phyloP scores from a whole-genome alignment of 2,113 vertebrate genomes.

The Oncorhynchus masou region DNA sequence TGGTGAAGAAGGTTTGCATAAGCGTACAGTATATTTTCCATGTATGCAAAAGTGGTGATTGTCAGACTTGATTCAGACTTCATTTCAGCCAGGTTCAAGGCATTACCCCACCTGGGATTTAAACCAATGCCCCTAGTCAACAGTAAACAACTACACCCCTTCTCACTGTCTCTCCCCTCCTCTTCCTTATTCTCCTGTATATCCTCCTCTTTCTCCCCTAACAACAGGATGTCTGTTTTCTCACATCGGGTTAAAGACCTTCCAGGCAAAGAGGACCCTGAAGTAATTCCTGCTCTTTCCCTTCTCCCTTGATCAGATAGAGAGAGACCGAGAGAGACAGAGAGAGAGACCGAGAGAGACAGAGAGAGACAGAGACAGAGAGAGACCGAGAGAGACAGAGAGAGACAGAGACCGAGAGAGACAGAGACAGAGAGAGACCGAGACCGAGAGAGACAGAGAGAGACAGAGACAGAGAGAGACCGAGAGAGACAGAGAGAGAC shows the following conservation, averaged over 20 bases:
- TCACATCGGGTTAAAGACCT: conserved; percentile 44
- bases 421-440: too few species aligned
- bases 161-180: neutral
- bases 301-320: conserved; percentile 33
- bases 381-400: neutral
- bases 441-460: too few species aligned
- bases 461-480: neutral
- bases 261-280: conserved; percentile 33
- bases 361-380: neutral
- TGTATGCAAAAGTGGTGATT: neutral
- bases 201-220: conserved; percentile 25
- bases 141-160: conserved; percentile 30
- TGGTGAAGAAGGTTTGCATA: conserved; percentile 34
- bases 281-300: conserved; percentile 37
- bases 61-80: neutral
- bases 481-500: neutral
- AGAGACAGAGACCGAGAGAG: too few species aligned
- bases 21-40: too few species aligned
- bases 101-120: neutral
- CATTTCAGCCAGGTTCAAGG: neutral
- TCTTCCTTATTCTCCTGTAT: neutral
- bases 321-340: neutral
- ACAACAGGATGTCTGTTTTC: conserved; percentile 56
- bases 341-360: neutral
- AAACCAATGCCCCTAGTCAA: neutral